These are phyloP conservation scores for Ruditapes philippinarum DNA, from an alignment of 1,140 invertebrate genomes.

Conservation along the genomic window DNA sequence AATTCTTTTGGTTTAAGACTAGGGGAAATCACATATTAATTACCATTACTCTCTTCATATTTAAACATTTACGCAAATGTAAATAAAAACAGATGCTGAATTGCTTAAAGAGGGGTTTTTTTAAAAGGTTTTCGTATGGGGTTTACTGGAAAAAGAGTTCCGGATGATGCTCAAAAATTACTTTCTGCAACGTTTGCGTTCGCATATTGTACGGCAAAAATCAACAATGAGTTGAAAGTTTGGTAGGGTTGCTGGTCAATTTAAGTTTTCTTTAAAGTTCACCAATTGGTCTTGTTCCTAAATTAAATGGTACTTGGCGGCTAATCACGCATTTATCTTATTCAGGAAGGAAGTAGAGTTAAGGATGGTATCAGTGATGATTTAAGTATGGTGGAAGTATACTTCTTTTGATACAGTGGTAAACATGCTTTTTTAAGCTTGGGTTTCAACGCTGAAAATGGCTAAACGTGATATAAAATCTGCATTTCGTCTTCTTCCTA, in stretches of 20 bases:
- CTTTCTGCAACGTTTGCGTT: too few relatives aligned
- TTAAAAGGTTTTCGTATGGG: too few relatives aligned
- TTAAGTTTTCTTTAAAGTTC: neutral
- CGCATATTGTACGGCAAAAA: neutral
- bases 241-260: neutral
- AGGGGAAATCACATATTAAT: neutral
- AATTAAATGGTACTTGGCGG: conserved; percentile 11
- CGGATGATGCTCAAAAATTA: too few relatives aligned
- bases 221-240: neutral
- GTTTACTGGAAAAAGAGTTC: too few relatives aligned
- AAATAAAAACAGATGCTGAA: neutral
- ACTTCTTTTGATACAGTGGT: conserved; percentile 1
- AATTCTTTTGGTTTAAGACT: neutral
- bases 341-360: neutral
- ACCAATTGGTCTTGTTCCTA: neutral
- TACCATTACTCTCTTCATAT: neutral
- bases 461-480: neutral
- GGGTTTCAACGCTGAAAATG: conserved; percentile 3
- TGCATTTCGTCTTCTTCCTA: too few relatives aligned
- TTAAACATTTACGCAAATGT: neutral
- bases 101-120: too few relatives aligned
- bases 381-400: neutral
- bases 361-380: neutral
- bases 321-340: too few relatives aligned
- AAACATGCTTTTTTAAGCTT: neutral